phyloP scores from a whole-genome alignment of 2,888 invertebrate species.

The Archaeoteleia sp. region DNA sequence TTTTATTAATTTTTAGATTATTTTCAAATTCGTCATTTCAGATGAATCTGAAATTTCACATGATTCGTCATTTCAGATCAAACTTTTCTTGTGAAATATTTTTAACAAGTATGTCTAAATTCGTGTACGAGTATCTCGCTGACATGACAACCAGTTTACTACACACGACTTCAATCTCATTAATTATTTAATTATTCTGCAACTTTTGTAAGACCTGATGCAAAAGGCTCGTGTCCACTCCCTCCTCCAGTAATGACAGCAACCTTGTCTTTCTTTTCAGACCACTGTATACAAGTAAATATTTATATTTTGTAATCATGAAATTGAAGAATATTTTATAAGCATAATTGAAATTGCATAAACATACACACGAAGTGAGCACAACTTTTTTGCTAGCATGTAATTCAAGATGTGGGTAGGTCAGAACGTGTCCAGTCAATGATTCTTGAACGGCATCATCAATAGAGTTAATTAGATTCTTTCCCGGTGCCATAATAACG shows the following conservation, averaged over 20 bases:
- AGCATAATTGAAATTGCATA: background rate
- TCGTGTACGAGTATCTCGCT: background rate
- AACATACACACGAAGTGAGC: constrained; percentile 64
- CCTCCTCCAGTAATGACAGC: constrained; percentile 86
- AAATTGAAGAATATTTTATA: background rate
- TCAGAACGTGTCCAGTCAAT: constrained; percentile 61
- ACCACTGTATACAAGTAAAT: constrained; percentile 59
- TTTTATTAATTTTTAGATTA: no score
- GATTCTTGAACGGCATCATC: constrained; percentile 65
- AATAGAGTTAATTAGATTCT: constrained; percentile 65
- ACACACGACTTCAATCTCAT: no score
- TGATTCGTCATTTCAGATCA: no score
- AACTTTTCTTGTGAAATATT: constrained; percentile 6
- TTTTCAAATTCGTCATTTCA: no score
- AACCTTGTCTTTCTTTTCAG: constrained; percentile 69
- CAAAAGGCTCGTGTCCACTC: constrained; percentile 87
- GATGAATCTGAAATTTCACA: no score
- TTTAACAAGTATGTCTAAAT: constrained; percentile 1
- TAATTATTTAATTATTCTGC: no score
- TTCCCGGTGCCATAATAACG: constrained; percentile 52
- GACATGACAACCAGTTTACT: no score
- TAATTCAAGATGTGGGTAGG: constrained; percentile 68
- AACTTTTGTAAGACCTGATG: no score
- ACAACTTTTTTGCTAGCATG: constrained; percentile 65
- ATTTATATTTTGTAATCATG: constrained; percentile 1